Evolutionary conservation across 1,140 invertebrate species (phyloP).

Genomic region (Bombyx mori): ASM3026992v2 NC_085112.1:5787501-5788000

Average conservation of each 20-base stretch:
- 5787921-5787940: too few relatives aligned
- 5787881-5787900: too few relatives aligned
- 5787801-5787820: too few relatives aligned
- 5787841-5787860: too few relatives aligned
- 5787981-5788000: too few relatives aligned
- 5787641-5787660: slow-evolving; percentile 53
- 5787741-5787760: slow-evolving; percentile 44
- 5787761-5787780: slow-evolving; percentile 36
- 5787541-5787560: slow-evolving; percentile 55
- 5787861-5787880: too few relatives aligned
- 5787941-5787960: too few relatives aligned
- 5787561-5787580: slow-evolving; percentile 70
- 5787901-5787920: too few relatives aligned
- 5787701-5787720: slow-evolving; percentile 57
- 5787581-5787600: slow-evolving; percentile 70
- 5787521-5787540: slow-evolving; percentile 56
- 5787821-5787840: too few relatives aligned
- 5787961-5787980: too few relatives aligned
- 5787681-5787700: slow-evolving; percentile 62
- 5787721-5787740: slow-evolving; percentile 61
- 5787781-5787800: slow-evolving; percentile 27
- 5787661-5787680: slow-evolving; percentile 51
- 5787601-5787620: slow-evolving; percentile 45
- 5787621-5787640: slow-evolving; percentile 66
- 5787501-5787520: slow-evolving; percentile 24